Evolutionary conservation across 2,113 vertebrate species (phyloP).

Genomic region (Megaceryle torquata): DNA sequence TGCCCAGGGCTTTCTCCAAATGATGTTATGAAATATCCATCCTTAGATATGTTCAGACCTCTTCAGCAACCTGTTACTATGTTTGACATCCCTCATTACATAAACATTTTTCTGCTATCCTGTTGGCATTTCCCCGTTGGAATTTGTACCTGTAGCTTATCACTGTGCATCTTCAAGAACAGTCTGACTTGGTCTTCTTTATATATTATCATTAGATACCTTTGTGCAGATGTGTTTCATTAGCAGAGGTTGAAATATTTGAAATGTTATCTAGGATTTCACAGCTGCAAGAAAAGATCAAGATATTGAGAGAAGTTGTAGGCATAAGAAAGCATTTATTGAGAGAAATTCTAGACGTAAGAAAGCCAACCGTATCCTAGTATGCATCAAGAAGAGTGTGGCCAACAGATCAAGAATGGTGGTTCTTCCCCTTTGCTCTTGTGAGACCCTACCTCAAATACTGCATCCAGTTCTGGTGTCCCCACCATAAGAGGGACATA

Average conservation of each 20-base stretch:
- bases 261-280: background rate
- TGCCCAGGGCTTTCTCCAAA: background rate
- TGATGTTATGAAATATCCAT: background rate
- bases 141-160: background rate
- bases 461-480: no score
- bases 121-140: background rate
- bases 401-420: no score
- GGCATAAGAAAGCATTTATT: background rate
- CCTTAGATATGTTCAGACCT: background rate
- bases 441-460: no score
- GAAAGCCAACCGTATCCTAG: no score
- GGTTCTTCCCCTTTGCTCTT: no score
- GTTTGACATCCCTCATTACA: background rate
- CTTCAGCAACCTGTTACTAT: background rate
- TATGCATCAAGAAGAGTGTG: no score
- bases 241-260: background rate
- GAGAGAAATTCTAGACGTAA: no score
- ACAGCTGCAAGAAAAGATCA: background rate
- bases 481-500: no score
- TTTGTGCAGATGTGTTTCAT: background rate
- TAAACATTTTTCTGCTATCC: background rate
- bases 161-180: background rate
- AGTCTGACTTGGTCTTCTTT: background rate
- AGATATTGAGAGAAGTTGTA: background rate
- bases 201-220: background rate